Base-by-base conservation (phyloP, 2,797 vertebrate genomes). In the Dipus sagitta region DNA sequence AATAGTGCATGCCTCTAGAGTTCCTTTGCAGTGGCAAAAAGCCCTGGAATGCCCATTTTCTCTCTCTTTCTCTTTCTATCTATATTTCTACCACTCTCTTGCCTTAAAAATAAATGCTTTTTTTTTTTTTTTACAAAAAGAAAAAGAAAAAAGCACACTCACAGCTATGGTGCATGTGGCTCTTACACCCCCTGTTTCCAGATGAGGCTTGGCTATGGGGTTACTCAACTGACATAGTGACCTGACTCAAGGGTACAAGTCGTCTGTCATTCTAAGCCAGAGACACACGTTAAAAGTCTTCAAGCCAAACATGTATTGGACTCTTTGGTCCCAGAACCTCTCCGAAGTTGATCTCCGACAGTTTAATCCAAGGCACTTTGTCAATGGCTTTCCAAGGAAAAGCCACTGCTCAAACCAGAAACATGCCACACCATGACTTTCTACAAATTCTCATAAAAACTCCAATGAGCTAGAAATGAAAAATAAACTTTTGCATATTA, bases 401-500 rank as follows among this genome's bases (percentile, higher is more conserved):
- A 94, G 64, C 84, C 95, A 86, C 88, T 89, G 52, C 62, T 83
- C 83, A 83, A 83, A 89, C 65, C 91, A 90, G 90, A 94, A 64
- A 72, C 62, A 30, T 58, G 96, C 75, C 93, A 92, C n/a, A 2
- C 28, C 86, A 32, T 0, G n/a, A 26, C 64, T 95, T 96, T 97
- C 93, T 80, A 21, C 54, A 91, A 18, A 91, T 89, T 97, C 91
- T 91, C 94, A 96, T 96, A 95, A 97, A 97, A 96, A 92, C 94
- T 71, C 54, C 82, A 84, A 92, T 97, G 86, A 62, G 13, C 87
- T 82, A 52, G 92, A 96, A 90, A 76, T 90, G 64, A 76, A 93
- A 26, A 64, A 58, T 15, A 87, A 94, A 91, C 84, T 72, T 62
- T 26, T 30, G 65, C 67, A 78, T 74, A 47, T 75, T 72, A 72